Percentiles rank a stretch among this genome's conserved stretches.
Conservation (phyloP, 2,797 vertebrate genomes). For the Lophotriccus pileatus region DNA sequence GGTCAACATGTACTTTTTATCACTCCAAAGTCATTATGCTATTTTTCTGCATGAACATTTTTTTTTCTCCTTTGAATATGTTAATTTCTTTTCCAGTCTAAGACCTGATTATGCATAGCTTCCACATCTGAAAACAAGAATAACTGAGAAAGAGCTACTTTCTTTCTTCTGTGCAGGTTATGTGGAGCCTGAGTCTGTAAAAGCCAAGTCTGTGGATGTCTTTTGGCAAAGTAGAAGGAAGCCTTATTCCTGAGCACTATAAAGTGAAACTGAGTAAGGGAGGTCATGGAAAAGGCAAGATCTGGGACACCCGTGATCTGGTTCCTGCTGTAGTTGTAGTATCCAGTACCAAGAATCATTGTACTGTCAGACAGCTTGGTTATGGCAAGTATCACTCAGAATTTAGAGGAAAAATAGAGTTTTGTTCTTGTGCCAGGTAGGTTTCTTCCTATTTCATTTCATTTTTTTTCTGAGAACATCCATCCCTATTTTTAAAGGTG, state of each 20-base stretch:
- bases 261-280: neutral
- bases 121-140: neutral
- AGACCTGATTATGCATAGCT: neutral
- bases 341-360: fast-evolving
- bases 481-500: neutral
- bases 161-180: neutral
- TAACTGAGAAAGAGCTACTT: neutral
- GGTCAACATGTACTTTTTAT: neutral
- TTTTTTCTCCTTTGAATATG: neutral
- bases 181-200: neutral
- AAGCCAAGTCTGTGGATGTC: neutral
- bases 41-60: neutral
- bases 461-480: neutral
- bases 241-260: neutral
- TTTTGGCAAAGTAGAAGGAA: neutral
- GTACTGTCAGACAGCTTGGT: neutral
- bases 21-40: neutral
- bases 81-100: neutral
- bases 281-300: neutral
- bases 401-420: neutral
- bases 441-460: neutral
- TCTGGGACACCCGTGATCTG: neutral
- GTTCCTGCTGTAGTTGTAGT: neutral
- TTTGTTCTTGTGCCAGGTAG: neutral
- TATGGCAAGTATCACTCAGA: neutral